Evolutionary conservation across 23 tunicate species (phyloP).

Genomic region (Ascidia mentula): DNA sequence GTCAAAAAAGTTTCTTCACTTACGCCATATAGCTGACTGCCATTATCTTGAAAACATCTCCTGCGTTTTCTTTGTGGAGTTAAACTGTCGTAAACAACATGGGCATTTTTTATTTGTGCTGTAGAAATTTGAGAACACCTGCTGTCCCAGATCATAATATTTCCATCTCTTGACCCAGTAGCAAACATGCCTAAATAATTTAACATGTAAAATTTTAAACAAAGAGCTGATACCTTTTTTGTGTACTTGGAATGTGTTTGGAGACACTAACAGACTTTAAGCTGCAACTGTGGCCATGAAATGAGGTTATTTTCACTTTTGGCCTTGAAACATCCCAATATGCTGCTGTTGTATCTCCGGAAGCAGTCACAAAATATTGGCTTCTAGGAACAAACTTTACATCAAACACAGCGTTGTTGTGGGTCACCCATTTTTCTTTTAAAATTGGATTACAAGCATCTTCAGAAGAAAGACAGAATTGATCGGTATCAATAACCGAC

Average conservation of each 20-base stretch:
- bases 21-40: slow-evolving; percentile 31
- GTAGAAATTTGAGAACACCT: slow-evolving; percentile 27
- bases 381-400: slow-evolving; percentile 51
- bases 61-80: slow-evolving; percentile 73
- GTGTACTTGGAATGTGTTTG: slow-evolving; percentile 46
- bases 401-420: slow-evolving; percentile 82
- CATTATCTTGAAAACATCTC: neutral
- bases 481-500: slow-evolving; percentile 39
- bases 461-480: neutral
- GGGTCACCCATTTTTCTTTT: slow-evolving; percentile 27
- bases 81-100: slow-evolving; percentile 52
- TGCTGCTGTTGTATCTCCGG: slow-evolving; percentile 85
- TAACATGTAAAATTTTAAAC: neutral
- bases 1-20: neutral
- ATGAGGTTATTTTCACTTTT: neutral
- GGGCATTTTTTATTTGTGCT: slow-evolving; percentile 67
- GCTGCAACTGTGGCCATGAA: slow-evolving; percentile 80
- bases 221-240: neutral
- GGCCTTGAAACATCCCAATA: slow-evolving; percentile 65
- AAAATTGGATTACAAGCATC: neutral
- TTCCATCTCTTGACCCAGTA: slow-evolving; percentile 91
- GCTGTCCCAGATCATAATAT: slow-evolving; percentile 74
- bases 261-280: slow-evolving; percentile 57
- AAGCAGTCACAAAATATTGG: slow-evolving; percentile 65
- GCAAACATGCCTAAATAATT: slow-evolving; percentile 61